Conservation (phyloP, 2,797 vertebrate genomes). For the Pagetopsis macropterus region DNA sequence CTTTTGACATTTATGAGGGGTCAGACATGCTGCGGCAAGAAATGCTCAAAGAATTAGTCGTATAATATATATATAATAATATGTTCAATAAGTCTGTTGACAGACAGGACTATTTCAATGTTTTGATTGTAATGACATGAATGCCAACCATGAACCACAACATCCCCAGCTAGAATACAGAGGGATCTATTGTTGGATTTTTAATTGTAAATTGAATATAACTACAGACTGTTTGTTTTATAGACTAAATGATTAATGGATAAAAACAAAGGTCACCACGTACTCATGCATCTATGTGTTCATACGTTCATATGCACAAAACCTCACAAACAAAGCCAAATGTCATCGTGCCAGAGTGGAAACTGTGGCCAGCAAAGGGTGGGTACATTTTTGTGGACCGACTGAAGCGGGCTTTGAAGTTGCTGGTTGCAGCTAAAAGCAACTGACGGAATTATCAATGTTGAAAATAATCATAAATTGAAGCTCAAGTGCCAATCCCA, state of each 20-base stretch:
- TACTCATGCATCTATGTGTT: too few relatives aligned
- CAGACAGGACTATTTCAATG: not conserved
- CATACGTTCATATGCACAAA: too few relatives aligned
- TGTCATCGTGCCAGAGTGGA: too few relatives aligned
- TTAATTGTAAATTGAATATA: not conserved
- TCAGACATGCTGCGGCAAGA: not conserved
- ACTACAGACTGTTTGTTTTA: not conserved
- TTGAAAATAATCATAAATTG: not conserved
- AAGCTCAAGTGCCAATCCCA: not conserved
- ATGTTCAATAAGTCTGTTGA: not conserved
- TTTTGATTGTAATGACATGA: not conserved
- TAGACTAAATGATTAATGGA: not conserved
- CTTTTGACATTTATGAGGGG: not conserved
- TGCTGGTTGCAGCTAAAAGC: too few relatives aligned
- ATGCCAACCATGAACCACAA: not conserved
- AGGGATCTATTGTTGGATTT: not conserved
- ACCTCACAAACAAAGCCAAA: too few relatives aligned
- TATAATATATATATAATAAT: too few relatives aligned
- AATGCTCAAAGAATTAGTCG: conserved; percentile 1
- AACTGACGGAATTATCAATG: not conserved
- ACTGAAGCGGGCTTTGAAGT: too few relatives aligned
- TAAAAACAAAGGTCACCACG: not conserved
- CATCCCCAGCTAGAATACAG: not conserved
- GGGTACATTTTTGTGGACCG: too few relatives aligned
- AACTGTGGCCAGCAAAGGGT: too few relatives aligned